Evolutionary conservation across 2,797 vertebrate genomes (phyloP).

Genomic region (Glossophaga mutica): DNA sequence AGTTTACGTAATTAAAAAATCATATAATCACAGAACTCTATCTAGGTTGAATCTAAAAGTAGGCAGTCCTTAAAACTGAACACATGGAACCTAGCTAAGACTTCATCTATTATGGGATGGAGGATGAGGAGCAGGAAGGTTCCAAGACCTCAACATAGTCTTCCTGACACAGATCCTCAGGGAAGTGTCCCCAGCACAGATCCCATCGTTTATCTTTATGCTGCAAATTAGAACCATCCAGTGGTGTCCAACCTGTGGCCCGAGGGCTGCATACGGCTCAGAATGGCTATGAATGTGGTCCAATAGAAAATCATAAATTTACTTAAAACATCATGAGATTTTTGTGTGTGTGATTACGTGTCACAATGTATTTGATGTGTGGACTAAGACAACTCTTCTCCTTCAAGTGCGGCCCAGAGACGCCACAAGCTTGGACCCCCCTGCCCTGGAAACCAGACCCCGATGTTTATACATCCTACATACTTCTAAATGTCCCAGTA

Average conservation of each 20-base stretch:
- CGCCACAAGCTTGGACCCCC: no score
- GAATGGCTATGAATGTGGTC: no score
- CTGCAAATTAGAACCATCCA: neutral
- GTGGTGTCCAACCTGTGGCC: no score
- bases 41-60: slow-evolving; percentile 17
- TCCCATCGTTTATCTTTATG: neutral
- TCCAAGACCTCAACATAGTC: neutral
- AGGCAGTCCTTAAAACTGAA: neutral
- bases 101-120: neutral
- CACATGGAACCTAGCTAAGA: neutral
- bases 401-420: no score
- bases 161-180: neutral
- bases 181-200: neutral
- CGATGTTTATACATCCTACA: neutral
- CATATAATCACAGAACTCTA: neutral
- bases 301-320: no score
- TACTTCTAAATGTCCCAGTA: neutral
- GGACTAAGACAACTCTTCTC: no score
- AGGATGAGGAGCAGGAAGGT: neutral
- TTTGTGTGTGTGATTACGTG: no score
- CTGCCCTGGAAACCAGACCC: neutral
- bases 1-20: slow-evolving; percentile 44
- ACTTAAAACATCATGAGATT: no score
- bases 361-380: no score
- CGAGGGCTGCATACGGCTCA: no score